Conservation (phyloP, 2,888 invertebrate genomes). For the Epicampocera succincta region DNA sequence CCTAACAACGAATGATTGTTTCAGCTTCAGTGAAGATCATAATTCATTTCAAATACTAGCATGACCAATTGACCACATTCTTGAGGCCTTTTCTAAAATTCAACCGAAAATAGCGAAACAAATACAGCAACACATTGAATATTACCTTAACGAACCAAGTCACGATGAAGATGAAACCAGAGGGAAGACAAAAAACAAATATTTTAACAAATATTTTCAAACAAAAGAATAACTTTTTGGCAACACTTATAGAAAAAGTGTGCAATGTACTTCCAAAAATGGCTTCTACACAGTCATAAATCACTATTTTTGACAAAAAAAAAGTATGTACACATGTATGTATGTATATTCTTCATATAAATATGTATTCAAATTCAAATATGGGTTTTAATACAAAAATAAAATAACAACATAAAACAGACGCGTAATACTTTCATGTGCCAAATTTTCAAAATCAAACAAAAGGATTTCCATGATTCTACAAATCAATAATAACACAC, state of each 20-base stretch:
- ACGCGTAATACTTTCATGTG: conserved; percentile 33
- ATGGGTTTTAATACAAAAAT: conserved; percentile 4
- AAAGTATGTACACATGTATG: too few species aligned
- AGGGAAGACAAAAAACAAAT: conserved; percentile 25
- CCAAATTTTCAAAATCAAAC: conserved; percentile 56
- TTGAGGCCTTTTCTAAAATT: conserved; percentile 42
- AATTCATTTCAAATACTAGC: conserved; percentile 60
- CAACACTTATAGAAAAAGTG: conserved; percentile 44
- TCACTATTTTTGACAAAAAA: conserved; percentile 32
- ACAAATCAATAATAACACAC: conserved; percentile 69
- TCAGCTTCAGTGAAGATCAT: conserved; percentile 57
- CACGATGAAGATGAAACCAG: conserved; percentile 50
- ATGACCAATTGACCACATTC: conserved; percentile 69
- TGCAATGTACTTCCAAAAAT: conserved; percentile 62
- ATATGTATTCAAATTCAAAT: conserved; percentile 55
- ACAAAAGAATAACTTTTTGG: conserved; percentile 58
- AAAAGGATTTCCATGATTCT: conserved; percentile 66
- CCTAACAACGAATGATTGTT: conserved; percentile 51
- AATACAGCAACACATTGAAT: neutral
- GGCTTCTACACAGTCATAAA: conserved; percentile 60
- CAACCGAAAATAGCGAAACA: neutral
- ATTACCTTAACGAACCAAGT: conserved; percentile 34
- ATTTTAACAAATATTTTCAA: conserved; percentile 43
- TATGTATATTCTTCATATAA: neutral
- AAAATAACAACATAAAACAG: conserved; percentile 14